These are phyloP conservation scores for Pegea sp. DNA, from an alignment of 23 tunicate genomes.

Conservation along the genomic window DNA sequence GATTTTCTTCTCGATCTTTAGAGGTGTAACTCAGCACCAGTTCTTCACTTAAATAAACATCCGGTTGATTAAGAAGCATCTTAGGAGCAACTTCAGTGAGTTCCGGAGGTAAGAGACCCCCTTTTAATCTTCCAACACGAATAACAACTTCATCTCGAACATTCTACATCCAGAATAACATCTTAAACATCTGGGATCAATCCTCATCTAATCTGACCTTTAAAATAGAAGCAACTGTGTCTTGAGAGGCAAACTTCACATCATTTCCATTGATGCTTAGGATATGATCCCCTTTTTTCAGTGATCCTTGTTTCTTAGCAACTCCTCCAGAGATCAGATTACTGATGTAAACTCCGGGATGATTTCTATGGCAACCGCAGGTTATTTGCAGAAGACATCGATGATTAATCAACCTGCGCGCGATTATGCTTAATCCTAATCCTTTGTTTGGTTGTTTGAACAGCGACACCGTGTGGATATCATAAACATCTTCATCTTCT, in stretches of 20 bases:
- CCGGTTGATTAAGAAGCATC: constrained; percentile 7
- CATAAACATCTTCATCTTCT: constrained; percentile 8
- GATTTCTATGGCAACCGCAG: constrained; percentile 8
- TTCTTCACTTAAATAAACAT: constrained; percentile 4
- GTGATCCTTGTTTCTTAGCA: constrained; percentile 60
- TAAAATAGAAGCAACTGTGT: constrained; percentile 59
- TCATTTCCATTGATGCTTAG: constrained; percentile 44
- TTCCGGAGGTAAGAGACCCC: neutral
- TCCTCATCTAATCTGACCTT: constrained; percentile 8
- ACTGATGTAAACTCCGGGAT: constrained; percentile 49
- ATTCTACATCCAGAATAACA: neutral
- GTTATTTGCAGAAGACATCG: neutral
- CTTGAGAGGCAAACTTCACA: constrained; percentile 52
- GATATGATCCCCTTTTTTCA: constrained; percentile 64
- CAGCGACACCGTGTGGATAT: constrained; percentile 24
- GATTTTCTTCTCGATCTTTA: constrained; percentile 17
- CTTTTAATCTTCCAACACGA: neutral
- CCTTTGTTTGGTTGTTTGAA: constrained; percentile 27
- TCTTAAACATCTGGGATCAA: neutral
- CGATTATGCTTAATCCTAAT: constrained; percentile 72
- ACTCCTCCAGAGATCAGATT: constrained; percentile 45
- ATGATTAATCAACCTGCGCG: constrained; percentile 10
- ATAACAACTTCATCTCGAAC: neutral
- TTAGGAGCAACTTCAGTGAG: constrained; percentile 14
- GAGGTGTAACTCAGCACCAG: constrained; percentile 6